Percentiles rank a stretch among this genome's conserved stretches.
Evolutionary conservation across 2,888 invertebrate species (phyloP).

Genomic region (Dichetophora obliterata): DNA sequence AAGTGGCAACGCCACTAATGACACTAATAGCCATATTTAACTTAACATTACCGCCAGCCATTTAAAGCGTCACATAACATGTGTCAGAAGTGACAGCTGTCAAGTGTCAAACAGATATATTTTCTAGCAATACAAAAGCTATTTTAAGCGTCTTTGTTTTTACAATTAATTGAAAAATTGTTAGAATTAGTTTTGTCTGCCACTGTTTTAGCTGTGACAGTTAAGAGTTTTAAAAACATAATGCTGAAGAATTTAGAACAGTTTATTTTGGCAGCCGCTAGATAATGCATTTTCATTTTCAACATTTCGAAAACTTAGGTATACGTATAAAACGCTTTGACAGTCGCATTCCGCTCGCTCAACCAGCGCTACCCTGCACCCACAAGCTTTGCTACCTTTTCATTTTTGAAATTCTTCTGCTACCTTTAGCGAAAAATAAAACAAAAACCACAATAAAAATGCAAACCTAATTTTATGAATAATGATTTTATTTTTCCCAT

Average conservation of each 20-base stretch:
- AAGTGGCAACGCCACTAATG: not conserved
- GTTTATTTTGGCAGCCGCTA: constrained; percentile 50
- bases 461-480: constrained; percentile 59
- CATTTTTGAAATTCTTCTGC: constrained; percentile 30
- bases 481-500: constrained; percentile 66
- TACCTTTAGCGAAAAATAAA: not conserved
- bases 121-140: not conserved
- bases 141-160: constrained; percentile 60
- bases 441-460: not conserved
- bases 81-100: constrained; percentile 22
- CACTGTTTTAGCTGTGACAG: constrained; percentile 29
- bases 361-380: not conserved
- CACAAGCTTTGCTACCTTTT: constrained; percentile 19
- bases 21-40: not conserved
- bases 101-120: not conserved
- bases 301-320: not conserved
- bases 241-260: not conserved
- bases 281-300: not conserved
- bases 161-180: constrained; percentile 59
- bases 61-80: not conserved
- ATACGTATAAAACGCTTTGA: too few relatives aligned
- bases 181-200: constrained; percentile 5
- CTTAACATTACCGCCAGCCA: not conserved
- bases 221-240: not conserved
- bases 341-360: not conserved